Conservation (phyloP, 2,113 vertebrate species). For the Gymnocephalus cernua region DNA sequence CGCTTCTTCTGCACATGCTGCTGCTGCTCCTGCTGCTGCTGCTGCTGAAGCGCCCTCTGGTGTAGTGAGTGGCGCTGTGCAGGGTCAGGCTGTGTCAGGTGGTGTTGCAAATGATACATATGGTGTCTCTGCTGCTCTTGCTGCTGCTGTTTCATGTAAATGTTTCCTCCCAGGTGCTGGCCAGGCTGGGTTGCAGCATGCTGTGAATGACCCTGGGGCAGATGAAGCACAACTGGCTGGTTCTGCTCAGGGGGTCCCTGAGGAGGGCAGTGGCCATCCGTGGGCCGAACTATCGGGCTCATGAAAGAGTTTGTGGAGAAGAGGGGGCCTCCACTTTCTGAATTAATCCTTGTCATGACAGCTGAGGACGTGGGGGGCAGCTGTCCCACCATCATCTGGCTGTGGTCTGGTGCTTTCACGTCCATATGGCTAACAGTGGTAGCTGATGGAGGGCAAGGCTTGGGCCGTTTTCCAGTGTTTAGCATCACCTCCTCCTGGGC, state of each 20-base stretch:
- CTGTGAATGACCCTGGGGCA: conserved; percentile 88
- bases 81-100: conserved; percentile 89
- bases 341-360: conserved; percentile 84
- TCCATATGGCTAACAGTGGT: conserved; percentile 85
- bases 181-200: conserved; percentile 85
- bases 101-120: conserved; percentile 94
- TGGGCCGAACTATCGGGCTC: conserved; percentile 84
- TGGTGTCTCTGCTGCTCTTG: conserved; percentile 89
- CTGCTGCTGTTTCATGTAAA: conserved; percentile 88
- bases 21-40: conserved; percentile 92
- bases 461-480: conserved; percentile 90
- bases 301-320: conserved; percentile 92
- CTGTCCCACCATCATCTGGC: conserved; percentile 89
- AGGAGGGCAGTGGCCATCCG: conserved; percentile 89
- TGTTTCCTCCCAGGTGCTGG: conserved; percentile 89
- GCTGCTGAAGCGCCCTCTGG: conserved; percentile 92
- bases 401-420: conserved; percentile 89
- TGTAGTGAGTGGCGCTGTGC: conserved; percentile 88
- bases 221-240: conserved; percentile 87
- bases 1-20: conserved; percentile 95
- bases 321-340: conserved; percentile 86
- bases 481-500: conserved; percentile 92
- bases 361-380: conserved; percentile 87
- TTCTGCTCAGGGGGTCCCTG: conserved; percentile 88
- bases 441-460: conserved; percentile 85